Evolutionary conservation across 64 coral and sea anemone species (phyloP), one percentile per base, ranked within the genome.

Genomic region (Stylophora pistillata): DNA sequence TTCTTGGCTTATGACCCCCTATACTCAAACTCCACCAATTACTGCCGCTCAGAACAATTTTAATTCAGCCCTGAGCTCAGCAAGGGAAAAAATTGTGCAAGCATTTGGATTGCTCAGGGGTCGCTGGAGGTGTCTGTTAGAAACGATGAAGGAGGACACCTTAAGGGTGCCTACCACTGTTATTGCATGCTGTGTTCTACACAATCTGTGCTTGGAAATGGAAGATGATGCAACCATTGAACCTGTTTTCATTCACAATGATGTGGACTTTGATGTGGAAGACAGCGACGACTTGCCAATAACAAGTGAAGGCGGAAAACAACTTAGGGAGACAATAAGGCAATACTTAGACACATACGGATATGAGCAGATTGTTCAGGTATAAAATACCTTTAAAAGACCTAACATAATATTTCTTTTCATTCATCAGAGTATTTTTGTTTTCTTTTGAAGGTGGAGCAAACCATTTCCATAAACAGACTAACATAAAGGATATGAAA

Each of bases 1-100:
- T 32, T 55, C 77, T 11, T 89, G 88, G 88, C 77, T 89, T 10
- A 89, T 89, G 88, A 89, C 72, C 4, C 88, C 88, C 15, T 89
- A 73, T 47, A 6, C 55, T 1, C 52, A 74, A 61, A 30, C 54
- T 55, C 80, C 80, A 84, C 53, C 5, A 10, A 26, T 54, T 11
- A 69, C 80, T 14, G 25, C 80, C 0, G 69, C 60, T 54, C 69
- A 78, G 10, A 53, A 53, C 34, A 26, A 31, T 55, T 90, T 82
- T 21, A 91, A 72, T 62, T 18, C 10, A 77, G 81, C 58, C 31
- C 73, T 86, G 16, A 81, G 71, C 61, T 58, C 74, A 28, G 72
- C 76, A 65, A 74, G 58, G 4, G 71, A 76, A 29, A 73, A 77
- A 29, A 74, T 91, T 30, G 58, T 85, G 2, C 81, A 86, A 10